Evolutionary conservation across 2,797 vertebrate species (phyloP).

Genomic region (Diglossa cyanea): DNA sequence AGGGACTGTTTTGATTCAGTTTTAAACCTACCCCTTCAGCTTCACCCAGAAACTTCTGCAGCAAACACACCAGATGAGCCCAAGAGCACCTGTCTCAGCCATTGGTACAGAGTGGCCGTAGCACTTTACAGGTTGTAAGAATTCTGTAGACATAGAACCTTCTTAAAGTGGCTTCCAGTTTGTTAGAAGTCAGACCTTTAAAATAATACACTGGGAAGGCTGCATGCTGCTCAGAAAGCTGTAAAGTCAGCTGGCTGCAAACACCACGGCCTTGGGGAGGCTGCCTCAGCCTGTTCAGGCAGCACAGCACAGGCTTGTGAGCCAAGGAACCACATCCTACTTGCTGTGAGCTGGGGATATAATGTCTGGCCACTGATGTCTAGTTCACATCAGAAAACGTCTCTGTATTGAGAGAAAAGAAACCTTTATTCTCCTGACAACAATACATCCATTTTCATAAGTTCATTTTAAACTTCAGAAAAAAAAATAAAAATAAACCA

Average conservation of each 20-base stretch:
- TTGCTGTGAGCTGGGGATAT: background rate
- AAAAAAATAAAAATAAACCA: background rate
- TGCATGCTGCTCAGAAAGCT: rapidly evolving
- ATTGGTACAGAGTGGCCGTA: rapidly evolving
- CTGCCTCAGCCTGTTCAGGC: background rate
- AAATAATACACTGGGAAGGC: background rate
- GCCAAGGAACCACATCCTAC: background rate
- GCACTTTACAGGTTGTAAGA: background rate
- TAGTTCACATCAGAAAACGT: background rate
- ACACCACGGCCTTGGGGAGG: rapidly evolving
- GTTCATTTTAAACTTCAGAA: background rate
- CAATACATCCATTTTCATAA: constrained; percentile 58
- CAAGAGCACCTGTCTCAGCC: rapidly evolving
- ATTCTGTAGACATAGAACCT: background rate
- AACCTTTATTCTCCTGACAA: constrained; percentile 19
- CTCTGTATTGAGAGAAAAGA: background rate
- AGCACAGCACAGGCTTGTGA: background rate
- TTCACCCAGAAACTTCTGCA: background rate
- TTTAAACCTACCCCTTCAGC: background rate
- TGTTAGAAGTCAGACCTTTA: background rate
- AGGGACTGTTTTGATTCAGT: background rate
- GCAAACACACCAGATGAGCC: background rate
- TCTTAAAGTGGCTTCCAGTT: background rate
- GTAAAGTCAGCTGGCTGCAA: background rate
- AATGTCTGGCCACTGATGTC: background rate